These are phyloP conservation scores for Drosophila infuscata DNA, from an alignment of 2,888 invertebrate genomes.

Conservation along the genomic window DNA sequence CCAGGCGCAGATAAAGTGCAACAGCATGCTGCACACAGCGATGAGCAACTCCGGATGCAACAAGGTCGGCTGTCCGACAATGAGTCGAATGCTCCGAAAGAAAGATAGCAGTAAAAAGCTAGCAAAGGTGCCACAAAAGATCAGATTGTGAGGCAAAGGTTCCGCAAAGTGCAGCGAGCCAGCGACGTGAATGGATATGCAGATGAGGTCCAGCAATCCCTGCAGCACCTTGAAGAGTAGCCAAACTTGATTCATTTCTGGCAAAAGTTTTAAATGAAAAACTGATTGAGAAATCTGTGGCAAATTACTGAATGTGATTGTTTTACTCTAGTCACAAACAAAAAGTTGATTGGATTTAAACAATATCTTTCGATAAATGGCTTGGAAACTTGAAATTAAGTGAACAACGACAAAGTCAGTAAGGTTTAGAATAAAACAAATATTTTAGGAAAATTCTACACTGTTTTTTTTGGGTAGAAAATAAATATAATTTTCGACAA, in stretches of 20 bases:
- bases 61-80: constrained; percentile 35
- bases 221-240: constrained; percentile 51
- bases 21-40: constrained; percentile 29
- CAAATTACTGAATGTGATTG: neutral
- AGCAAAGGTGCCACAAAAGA: constrained; percentile 70
- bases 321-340: neutral
- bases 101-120: constrained; percentile 56
- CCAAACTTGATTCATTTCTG: constrained; percentile 71
- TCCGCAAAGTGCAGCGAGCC: constrained; percentile 55
- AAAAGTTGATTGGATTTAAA: neutral
- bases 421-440: neutral
- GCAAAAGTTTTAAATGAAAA: neutral
- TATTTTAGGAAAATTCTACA: neutral
- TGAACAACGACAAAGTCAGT: neutral
- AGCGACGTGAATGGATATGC: constrained; percentile 49
- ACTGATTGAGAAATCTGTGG: neutral
- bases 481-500: neutral
- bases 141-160: constrained; percentile 65
- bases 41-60: constrained; percentile 52
- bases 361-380: neutral
- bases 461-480: neutral
- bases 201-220: constrained; percentile 30
- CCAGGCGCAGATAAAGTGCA: constrained; percentile 45
- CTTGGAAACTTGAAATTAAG: neutral
- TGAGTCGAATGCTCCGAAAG: constrained; percentile 43